phyloP scores from a whole-genome alignment of 1,140 invertebrate species.

The Drusus annulatus region DNA sequence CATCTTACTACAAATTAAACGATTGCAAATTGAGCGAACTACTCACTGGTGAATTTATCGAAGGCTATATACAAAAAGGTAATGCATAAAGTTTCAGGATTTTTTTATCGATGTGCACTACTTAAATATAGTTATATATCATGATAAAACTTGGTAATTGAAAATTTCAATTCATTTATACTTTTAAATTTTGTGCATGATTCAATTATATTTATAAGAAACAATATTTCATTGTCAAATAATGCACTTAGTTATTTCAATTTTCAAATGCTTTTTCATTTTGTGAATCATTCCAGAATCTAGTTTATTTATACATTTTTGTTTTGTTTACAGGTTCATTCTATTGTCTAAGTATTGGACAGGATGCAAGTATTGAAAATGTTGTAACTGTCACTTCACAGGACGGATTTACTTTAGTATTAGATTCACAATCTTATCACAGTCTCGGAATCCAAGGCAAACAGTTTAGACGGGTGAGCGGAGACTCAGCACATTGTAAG shows the following conservation, averaged over 20 bases:
- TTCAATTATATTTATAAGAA: too few species aligned
- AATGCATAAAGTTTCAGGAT: constrained; percentile 9
- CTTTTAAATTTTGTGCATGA: too few species aligned
- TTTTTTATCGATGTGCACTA: not conserved
- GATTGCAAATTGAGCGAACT: constrained; percentile 67
- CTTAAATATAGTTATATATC: not conserved
- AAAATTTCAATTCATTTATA: too few species aligned
- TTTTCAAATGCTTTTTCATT: too few species aligned
- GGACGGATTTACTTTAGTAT: constrained; percentile 70
- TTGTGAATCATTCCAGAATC: too few species aligned
- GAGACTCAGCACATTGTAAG: constrained; percentile 33
- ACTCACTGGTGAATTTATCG: constrained; percentile 70
- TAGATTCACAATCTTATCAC: constrained; percentile 64
- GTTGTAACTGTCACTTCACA: constrained; percentile 68
- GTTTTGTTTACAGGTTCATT: constrained; percentile 27
- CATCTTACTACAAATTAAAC: constrained; percentile 72
- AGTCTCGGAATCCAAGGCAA: constrained; percentile 41
- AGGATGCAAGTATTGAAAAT: constrained; percentile 67
- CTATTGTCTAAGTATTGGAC: constrained; percentile 41
- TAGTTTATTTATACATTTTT: not conserved
- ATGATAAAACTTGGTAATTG: too few species aligned
- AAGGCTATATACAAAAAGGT: constrained; percentile 67
- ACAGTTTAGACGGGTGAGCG: constrained; percentile 18
- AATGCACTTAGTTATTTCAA: too few species aligned
- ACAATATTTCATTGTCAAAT: too few species aligned